Conservation (phyloP, 2,113 vertebrate species). For the Rousettus leschenaultii region DNA sequence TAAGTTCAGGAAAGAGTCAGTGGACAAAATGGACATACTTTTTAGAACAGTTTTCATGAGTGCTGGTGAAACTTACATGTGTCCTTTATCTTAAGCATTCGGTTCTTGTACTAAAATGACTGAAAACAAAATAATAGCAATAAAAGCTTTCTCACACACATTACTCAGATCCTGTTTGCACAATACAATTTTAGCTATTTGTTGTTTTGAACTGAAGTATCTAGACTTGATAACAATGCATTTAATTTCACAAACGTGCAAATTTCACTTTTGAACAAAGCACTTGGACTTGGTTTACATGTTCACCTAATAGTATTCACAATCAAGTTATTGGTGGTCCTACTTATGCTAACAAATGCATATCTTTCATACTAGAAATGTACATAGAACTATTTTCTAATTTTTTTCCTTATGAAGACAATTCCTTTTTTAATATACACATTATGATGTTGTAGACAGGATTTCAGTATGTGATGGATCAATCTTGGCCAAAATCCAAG, state of each 20-base stretch:
- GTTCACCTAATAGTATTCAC: not conserved
- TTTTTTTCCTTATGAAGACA: not conserved
- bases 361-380: constrained; percentile 23
- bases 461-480: not conserved
- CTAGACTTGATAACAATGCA: not conserved
- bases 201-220: not conserved
- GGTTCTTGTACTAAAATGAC: not conserved
- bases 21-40: not conserved
- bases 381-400: not conserved
- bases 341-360: not conserved
- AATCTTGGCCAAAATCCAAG: constrained; percentile 27
- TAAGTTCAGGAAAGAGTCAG: not conserved
- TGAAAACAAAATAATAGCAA: not conserved
- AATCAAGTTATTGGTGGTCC: not conserved
- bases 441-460: not conserved
- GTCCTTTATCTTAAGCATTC: not conserved
- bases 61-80: constrained; percentile 27
- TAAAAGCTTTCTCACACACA: not conserved
- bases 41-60: not conserved
- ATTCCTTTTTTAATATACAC: not conserved
- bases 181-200: not conserved
- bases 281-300: not conserved
- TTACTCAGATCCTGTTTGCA: not conserved
- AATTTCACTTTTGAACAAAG: constrained; percentile 22
- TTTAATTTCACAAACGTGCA: constrained; percentile 16